Evolutionary conservation across 2,888 invertebrate species (phyloP).

Genomic region (Diabrotica balteata): DNA sequence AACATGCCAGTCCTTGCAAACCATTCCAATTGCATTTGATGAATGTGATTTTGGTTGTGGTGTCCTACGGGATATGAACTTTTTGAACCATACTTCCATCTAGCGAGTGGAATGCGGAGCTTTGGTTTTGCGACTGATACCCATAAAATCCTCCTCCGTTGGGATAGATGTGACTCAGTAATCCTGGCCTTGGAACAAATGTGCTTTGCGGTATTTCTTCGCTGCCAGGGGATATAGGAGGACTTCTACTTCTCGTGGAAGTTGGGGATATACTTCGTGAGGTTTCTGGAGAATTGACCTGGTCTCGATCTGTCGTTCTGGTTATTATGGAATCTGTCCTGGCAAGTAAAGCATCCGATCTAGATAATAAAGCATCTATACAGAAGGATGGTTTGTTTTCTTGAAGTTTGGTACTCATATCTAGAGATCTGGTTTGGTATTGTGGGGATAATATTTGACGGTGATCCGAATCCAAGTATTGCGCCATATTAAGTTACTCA

Average conservation of each 20-base stretch:
- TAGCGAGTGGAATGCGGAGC: constrained; percentile 65
- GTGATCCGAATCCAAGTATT: constrained; percentile 50
- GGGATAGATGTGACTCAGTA: constrained; percentile 61
- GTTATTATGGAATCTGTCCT: constrained; percentile 79
- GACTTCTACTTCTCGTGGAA: constrained; percentile 74
- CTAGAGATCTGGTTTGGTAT: constrained; percentile 43
- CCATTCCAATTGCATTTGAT: constrained; percentile 88
- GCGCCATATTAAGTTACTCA: constrained; percentile 44
- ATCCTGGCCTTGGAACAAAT: constrained; percentile 69
- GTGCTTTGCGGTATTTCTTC: constrained; percentile 69
- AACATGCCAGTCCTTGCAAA: constrained; percentile 89
- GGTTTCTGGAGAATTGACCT: constrained; percentile 32
- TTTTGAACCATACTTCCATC: constrained; percentile 64
- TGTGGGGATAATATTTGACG: constrained; percentile 46
- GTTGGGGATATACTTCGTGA: constrained; percentile 55
- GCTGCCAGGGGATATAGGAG: constrained; percentile 85
- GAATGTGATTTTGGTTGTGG: constrained; percentile 66
- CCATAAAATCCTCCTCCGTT: constrained; percentile 53
- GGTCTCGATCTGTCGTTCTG: constrained; percentile 49
- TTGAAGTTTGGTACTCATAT: constrained; percentile 58
- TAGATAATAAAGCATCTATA: constrained; percentile 85
- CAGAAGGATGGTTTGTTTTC: constrained; percentile 76
- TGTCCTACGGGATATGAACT: constrained; percentile 60
- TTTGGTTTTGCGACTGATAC: constrained; percentile 62
- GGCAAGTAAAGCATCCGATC: constrained; percentile 70